A percentile compares a stretch with the other conserved stretches of the same genome.
phyloP scores from a whole-genome alignment of 1,140 invertebrate genomes.

The Lasioglossum baleicum region DNA sequence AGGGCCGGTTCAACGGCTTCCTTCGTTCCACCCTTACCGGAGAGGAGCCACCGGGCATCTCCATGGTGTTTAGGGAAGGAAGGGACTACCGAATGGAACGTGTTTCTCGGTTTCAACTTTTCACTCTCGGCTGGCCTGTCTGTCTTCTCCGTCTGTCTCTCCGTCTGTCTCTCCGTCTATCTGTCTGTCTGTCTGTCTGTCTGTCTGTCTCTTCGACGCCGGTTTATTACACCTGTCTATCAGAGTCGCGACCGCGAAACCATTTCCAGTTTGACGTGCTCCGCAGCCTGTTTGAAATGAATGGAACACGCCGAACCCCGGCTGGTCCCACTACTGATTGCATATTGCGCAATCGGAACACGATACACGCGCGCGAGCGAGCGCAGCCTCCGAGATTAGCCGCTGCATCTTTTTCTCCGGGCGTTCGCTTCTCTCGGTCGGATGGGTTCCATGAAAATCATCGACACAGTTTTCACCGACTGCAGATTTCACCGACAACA shows the following conservation, averaged over 20 bases:
- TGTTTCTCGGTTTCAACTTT: slow-evolving; percentile 21
- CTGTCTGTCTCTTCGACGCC: slow-evolving; percentile 31
- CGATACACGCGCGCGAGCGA: not conserved
- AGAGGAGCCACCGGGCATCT: not conserved
- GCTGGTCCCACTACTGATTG: slow-evolving; percentile 39
- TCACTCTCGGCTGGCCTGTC: slow-evolving; percentile 27
- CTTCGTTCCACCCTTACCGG: not conserved
- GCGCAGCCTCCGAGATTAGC: not conserved
- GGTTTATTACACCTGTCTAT: slow-evolving; percentile 50
- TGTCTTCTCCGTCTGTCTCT: slow-evolving; percentile 9
- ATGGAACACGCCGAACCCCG: slow-evolving; percentile 27
- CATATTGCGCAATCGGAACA: slow-evolving; percentile 31
- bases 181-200: slow-evolving; percentile 18
- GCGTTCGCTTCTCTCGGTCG: no score
- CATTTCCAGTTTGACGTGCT: slow-evolving; percentile 50
- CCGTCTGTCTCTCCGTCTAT: slow-evolving; percentile 21
- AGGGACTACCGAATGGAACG: slow-evolving; percentile 19
- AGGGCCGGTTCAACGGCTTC: slow-evolving; percentile 33
- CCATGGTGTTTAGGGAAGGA: slow-evolving; percentile 19
- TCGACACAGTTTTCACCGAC: no score
- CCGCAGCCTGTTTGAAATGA: slow-evolving; percentile 21
- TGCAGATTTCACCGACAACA: no score
- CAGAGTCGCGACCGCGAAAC: slow-evolving; percentile 44
- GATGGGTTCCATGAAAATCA: no score
- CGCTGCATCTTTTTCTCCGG: not conserved